phyloP scores from a whole-genome alignment of 2,888 invertebrate genomes.

The Drosophila greeni region DNA sequence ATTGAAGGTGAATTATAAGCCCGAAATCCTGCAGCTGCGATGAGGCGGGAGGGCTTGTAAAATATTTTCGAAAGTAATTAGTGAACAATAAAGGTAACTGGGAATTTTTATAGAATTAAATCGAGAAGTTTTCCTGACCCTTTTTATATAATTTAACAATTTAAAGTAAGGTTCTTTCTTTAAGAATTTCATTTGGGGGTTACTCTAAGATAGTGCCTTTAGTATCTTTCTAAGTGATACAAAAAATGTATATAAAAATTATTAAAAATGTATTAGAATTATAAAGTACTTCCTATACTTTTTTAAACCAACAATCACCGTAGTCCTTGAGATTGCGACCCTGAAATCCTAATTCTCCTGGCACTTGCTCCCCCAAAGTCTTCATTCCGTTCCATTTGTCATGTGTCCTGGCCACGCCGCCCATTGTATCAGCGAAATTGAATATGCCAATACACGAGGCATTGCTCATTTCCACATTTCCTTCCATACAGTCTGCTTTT shows the following conservation, averaged over 20 bases:
- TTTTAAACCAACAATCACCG: accelerated
- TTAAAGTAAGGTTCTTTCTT: neutral
- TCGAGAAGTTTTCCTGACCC: accelerated
- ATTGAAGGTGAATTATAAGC: slow-evolving; percentile 38
- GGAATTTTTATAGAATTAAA: neutral
- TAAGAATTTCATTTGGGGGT: neutral
- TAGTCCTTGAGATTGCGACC: neutral
- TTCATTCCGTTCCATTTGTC: slow-evolving; percentile 22
- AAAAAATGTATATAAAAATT: neutral
- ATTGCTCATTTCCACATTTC: slow-evolving; percentile 44
- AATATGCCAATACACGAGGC: slow-evolving; percentile 42
- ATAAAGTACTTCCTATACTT: accelerated
- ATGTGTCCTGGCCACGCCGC: slow-evolving; percentile 14
- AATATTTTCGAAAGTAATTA: slow-evolving; percentile 14
- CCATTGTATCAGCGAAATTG: slow-evolving; percentile 38
- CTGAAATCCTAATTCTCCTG: neutral
- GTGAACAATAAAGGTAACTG: neutral
- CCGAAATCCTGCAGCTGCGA: neutral
- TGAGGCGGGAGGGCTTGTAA: neutral
- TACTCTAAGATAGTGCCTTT: neutral
- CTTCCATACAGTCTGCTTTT: slow-evolving; percentile 23
- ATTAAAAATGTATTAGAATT: accelerated
- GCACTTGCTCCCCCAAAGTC: neutral
- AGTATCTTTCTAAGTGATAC: accelerated
- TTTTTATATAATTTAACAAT: neutral